Evolutionary conservation across 2,888 invertebrate genomes (phyloP).

Genomic region (Synanthedon tipuliformis): DNA sequence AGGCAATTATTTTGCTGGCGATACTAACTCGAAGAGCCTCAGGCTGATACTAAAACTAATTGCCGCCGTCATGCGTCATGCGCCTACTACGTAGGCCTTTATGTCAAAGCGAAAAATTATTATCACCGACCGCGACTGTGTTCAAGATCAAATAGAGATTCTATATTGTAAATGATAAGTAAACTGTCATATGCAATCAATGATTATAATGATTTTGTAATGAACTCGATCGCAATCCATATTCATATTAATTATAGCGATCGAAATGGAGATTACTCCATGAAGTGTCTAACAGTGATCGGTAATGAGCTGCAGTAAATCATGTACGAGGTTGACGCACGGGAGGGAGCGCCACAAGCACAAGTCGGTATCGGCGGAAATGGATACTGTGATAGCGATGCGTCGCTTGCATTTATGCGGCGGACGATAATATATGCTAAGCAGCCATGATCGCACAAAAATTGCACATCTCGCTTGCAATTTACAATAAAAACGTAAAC

Average conservation of each 20-base stretch:
- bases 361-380: slow-evolving; percentile 35
- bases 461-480: slow-evolving; percentile 12
- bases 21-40: background rate
- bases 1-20: slow-evolving; percentile 12
- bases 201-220: no score
- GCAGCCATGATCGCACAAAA: slow-evolving; percentile 5
- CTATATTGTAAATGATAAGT: slow-evolving; percentile 9
- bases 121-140: slow-evolving; percentile 9
- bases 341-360: slow-evolving; percentile 17
- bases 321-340: slow-evolving; percentile 27
- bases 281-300: slow-evolving; percentile 29
- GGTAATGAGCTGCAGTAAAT: slow-evolving; percentile 43
- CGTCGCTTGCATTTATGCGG: slow-evolving; percentile 16
- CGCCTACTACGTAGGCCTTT: slow-evolving; percentile 8
- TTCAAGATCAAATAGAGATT: slow-evolving; percentile 20
- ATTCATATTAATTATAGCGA: slow-evolving; percentile 17
- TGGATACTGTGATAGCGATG: slow-evolving; percentile 40
- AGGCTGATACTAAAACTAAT: slow-evolving; percentile 10
- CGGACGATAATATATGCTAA: slow-evolving; percentile 14
- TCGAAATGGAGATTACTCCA: slow-evolving; percentile 24
- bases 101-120: slow-evolving; percentile 15
- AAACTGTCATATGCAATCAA: slow-evolving; percentile 18
- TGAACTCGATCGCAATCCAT: background rate
- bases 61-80: slow-evolving; percentile 8
- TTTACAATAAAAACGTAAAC: slow-evolving; percentile 14